phyloP scores from a whole-genome alignment of 2,888 invertebrate species.

The Drosophila heteroneura region DNA sequence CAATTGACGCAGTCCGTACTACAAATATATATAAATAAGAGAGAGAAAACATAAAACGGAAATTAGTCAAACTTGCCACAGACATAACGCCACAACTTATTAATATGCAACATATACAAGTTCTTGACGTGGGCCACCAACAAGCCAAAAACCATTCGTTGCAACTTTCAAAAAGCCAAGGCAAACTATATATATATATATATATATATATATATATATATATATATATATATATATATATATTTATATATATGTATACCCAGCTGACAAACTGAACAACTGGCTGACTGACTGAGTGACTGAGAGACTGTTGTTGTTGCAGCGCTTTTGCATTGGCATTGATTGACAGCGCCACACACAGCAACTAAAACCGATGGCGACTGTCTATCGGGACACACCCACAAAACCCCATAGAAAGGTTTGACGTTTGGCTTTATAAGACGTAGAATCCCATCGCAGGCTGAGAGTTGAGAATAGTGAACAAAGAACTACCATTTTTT shows the following conservation, averaged over 20 bases:
- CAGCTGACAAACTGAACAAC: slow-evolving; percentile 6
- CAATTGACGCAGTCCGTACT: slow-evolving; percentile 95
- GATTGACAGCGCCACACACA: slow-evolving; percentile 74
- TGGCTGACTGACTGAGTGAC: slow-evolving; percentile 16
- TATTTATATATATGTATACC: background rate
- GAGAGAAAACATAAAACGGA: slow-evolving; percentile 2
- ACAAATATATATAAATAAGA: slow-evolving; percentile 84
- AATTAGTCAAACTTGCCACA: slow-evolving; percentile 50
- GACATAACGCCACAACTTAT: slow-evolving; percentile 37
- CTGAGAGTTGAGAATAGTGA: slow-evolving; percentile 5
- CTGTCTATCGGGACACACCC: slow-evolving; percentile 56
- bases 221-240: slow-evolving; percentile 1
- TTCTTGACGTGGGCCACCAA: slow-evolving; percentile 70
- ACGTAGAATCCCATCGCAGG: slow-evolving; percentile 13
- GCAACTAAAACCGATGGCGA: slow-evolving; percentile 44
- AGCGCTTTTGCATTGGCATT: slow-evolving; percentile 46
- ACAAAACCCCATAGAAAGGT: slow-evolving; percentile 49
- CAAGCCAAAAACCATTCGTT: slow-evolving; percentile 36
- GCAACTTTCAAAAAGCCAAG: slow-evolving; percentile 69
- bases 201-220: slow-evolving; percentile 1
- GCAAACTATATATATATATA: slow-evolving; percentile 34
- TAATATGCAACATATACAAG: slow-evolving; percentile 57
- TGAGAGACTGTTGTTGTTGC: slow-evolving; percentile 26
- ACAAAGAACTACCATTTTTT: slow-evolving; percentile 13
- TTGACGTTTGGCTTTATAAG: slow-evolving; percentile 29